A percentile compares a stretch with the other conserved stretches of the same genome.
Evolutionary conservation across 2,113 vertebrate species (phyloP).

Genomic region (Psittacula cyanocephala): DNA sequence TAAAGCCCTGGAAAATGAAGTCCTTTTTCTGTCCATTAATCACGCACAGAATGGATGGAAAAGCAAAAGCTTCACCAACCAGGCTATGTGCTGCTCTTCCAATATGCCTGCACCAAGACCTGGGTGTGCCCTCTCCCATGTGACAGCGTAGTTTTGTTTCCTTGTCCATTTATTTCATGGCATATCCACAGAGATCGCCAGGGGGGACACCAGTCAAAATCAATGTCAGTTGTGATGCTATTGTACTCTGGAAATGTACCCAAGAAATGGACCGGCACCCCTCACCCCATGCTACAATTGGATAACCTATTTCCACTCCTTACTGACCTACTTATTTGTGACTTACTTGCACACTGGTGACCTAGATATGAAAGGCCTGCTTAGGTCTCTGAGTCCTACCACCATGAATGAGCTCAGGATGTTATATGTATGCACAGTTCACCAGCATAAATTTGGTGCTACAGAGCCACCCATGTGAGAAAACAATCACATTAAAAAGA

Average conservation of each 20-base stretch:
- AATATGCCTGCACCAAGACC: neutral
- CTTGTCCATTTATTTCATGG: slow-evolving; percentile 29
- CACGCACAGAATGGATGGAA: slow-evolving; percentile 11
- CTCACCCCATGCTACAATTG: neutral
- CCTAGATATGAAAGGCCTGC: neutral
- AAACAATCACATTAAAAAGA: neutral
- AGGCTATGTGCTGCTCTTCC: neutral
- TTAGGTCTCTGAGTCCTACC: neutral
- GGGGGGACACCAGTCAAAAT: slow-evolving; percentile 23
- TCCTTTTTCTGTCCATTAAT: slow-evolving; percentile 60
- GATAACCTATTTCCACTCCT: slow-evolving; percentile 39
- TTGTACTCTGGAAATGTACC: neutral
- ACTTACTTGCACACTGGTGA: neutral
- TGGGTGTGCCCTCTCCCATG: neutral
- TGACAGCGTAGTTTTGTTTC: slow-evolving; percentile 39
- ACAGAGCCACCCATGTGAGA: neutral
- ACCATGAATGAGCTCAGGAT: neutral
- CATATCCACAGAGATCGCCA: neutral
- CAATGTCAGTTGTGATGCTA: neutral
- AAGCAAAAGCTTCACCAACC: slow-evolving; percentile 13
- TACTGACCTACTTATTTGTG: slow-evolving; percentile 58
- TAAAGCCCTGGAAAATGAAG: slow-evolving; percentile 33
- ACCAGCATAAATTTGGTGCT: neutral
- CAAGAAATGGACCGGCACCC: neutral
- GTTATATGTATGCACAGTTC: neutral